Evolutionary conservation across 2,797 vertebrate species (phyloP).

Genomic region (Poecilia picta): DNA sequence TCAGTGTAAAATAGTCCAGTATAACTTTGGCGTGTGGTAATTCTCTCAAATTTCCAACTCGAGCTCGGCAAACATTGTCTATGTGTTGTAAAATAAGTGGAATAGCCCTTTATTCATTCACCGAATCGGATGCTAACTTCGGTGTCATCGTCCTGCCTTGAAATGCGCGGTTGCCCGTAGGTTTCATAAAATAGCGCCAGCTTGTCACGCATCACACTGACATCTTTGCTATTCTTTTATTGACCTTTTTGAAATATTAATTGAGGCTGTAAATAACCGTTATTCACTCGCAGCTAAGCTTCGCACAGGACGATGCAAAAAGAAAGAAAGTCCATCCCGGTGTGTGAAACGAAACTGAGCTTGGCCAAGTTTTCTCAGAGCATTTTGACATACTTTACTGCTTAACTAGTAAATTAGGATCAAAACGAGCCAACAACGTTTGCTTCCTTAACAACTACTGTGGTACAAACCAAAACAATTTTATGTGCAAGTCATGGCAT

Average conservation of each 20-base stretch:
- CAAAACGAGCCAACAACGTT: not conserved
- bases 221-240: not conserved
- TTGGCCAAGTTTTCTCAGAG: not conserved
- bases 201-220: conserved; percentile 21
- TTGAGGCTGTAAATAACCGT: not conserved
- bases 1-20: not conserved
- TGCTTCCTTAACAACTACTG: not conserved
- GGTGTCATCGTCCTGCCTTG: not conserved
- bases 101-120: not conserved
- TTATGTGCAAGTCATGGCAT: not conserved
- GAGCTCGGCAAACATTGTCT: not conserved
- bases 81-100: not conserved
- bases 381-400: not conserved
- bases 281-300: not conserved
- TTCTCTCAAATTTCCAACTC: not conserved
- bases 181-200: conserved; percentile 26
- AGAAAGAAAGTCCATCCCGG: not conserved
- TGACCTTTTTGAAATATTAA: accelerated
- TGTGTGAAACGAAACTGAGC: not conserved
- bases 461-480: not conserved
- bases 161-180: conserved; percentile 46
- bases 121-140: not conserved
- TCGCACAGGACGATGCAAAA: not conserved
- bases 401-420: not conserved
- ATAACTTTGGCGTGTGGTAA: not conserved